Conservation (phyloP, 2,888 invertebrate species). For the Athalia rosae region DNA sequence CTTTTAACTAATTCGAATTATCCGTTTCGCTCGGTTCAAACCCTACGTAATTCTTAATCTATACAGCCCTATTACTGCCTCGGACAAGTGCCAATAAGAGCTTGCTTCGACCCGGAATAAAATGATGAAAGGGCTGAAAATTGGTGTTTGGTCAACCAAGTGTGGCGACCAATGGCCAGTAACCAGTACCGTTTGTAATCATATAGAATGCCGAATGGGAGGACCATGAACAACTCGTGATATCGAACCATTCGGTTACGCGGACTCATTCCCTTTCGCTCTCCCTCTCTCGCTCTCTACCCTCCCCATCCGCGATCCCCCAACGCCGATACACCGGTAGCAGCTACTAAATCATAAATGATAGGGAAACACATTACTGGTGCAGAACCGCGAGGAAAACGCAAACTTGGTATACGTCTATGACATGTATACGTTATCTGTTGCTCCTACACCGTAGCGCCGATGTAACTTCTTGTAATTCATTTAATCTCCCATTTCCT, state of each 20-base stretch:
- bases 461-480: conserved; percentile 3
- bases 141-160: conserved; percentile 23
- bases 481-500: background rate
- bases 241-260: conserved; percentile 42
- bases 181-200: conserved; percentile 5
- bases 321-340: conserved; percentile 31
- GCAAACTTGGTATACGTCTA: background rate
- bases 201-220: conserved; percentile 29
- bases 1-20: too few relatives aligned
- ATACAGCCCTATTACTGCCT: too few relatives aligned
- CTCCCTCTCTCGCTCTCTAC: conserved; percentile 32
- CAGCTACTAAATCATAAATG: conserved; percentile 43
- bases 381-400: conserved; percentile 18
- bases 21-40: too few relatives aligned
- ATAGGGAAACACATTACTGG: conserved; percentile 42
- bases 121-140: conserved; percentile 18
- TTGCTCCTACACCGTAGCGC: conserved; percentile 1
- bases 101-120: background rate
- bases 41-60: too few relatives aligned
- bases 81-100: too few relatives aligned
- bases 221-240: conserved; percentile 33
- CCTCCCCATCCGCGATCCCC: conserved; percentile 16
- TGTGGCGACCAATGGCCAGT: conserved; percentile 21
- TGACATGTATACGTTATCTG: background rate
- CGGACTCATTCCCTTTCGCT: conserved; percentile 30